A percentile compares a stretch with the other conserved stretches of the same genome.
Evolutionary conservation across 2,888 invertebrate genomes (phyloP).

Genomic region (Polylopha cassiicola): DNA sequence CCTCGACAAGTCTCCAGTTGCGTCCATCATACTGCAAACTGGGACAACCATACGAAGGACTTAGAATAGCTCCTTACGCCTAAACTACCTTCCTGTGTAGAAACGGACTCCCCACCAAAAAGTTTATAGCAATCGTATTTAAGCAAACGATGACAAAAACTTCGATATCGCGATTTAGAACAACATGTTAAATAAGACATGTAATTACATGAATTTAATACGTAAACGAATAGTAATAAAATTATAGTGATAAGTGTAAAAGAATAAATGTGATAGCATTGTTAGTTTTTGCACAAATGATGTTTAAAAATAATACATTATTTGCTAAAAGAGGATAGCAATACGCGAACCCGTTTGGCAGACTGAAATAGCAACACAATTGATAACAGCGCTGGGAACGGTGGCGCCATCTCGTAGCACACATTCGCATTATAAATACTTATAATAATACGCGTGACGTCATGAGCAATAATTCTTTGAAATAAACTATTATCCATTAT

Average conservation of each 20-base stretch:
- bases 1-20: slow-evolving; percentile 10
- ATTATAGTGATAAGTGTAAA: background rate
- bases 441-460: slow-evolving; percentile 10
- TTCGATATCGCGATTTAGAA: slow-evolving; percentile 18
- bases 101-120: slow-evolving; percentile 17
- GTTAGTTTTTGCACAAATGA: no score
- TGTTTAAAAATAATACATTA: background rate
- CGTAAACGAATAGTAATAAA: no score
- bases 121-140: slow-evolving; percentile 1
- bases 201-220: no score
- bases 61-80: slow-evolving; percentile 17
- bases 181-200: no score
- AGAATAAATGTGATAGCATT: background rate
- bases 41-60: slow-evolving; percentile 13
- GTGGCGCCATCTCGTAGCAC: slow-evolving; percentile 16
- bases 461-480: no score
- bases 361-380: slow-evolving; percentile 19
- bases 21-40: slow-evolving; percentile 3
- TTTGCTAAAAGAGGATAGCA: slow-evolving; percentile 2
- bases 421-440: slow-evolving; percentile 7
- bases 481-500: no score
- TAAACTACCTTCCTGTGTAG: slow-evolving; percentile 21
- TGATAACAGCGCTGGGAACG: slow-evolving; percentile 9
- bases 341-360: slow-evolving; percentile 6
- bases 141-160: slow-evolving; percentile 8